Evolutionary conservation across 2,797 vertebrate genomes (phyloP), one percentile per base, ranked within the genome.

Genomic region (Bryconaethiops microstoma): DNA sequence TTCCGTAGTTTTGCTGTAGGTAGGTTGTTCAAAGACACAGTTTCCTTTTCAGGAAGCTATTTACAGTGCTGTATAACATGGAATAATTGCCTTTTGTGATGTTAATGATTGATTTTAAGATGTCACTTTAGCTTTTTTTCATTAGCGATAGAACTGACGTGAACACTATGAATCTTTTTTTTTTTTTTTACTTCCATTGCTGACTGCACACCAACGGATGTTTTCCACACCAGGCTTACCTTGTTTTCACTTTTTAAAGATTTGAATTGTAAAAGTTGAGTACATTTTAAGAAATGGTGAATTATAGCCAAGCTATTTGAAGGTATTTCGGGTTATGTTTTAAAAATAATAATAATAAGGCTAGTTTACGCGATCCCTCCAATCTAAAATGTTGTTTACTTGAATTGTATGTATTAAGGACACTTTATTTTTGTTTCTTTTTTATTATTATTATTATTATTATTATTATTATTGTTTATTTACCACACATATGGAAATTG

Each of bases 1-100:
- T 86, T 81, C 50, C 73, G 82, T 89, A 79, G 81, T 82, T 87
- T 86, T 83, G 85, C 86, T 81, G 80, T 85, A 85, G 71, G 80
- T 88, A 86, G 80, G 75, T 87, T 71, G 79, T 86, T 83, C 60
- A 50, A 82, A 79, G 86, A 85, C 78, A 59, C 78, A 17, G 85
- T 81, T 86, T 88, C 80, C 83, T 77, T 73, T 54, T 86, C 50
- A 55, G 85, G 83, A 76, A 85, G 74, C 82, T 83, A 67, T 83
- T 89, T 84, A 60, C 70, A 86, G 82, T 78, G 82, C 83, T 76
- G 82, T 85, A 82, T 19, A 73, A 81, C 65, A 77, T 74, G 76
- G 75, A 87, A 84, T 45, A 78, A 76, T 84, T 84, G 81, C 79
- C 80, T 87, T 85, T 74, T 25, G 82, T 85, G 85, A 81, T 48